Evolutionary conservation across 2,113 vertebrate genomes (phyloP).

Genomic region (Ptilonorhynchus violaceus): DNA sequence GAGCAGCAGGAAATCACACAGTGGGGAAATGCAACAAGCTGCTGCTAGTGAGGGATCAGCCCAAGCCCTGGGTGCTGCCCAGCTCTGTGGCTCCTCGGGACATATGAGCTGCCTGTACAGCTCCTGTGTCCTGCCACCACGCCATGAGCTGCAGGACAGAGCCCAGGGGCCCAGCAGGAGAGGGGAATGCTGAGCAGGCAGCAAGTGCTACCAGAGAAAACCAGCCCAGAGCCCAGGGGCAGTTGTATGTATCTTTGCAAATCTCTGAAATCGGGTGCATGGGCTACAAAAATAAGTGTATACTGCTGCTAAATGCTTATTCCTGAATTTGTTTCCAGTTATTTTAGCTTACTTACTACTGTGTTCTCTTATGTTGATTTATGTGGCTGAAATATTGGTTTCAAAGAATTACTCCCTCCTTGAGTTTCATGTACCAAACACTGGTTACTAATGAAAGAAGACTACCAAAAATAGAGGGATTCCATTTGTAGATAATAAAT

Average conservation of each 20-base stretch:
- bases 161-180: accelerated
- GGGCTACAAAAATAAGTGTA: neutral
- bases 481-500: neutral
- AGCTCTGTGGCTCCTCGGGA: neutral
- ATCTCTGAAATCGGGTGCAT: neutral
- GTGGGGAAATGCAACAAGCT: neutral
- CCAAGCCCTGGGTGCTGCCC: neutral
- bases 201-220: neutral
- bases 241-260: neutral
- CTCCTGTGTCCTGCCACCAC: neutral
- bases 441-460: neutral
- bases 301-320: neutral
- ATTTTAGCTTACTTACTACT: neutral
- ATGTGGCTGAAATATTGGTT: neutral
- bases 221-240: neutral
- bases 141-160: neutral
- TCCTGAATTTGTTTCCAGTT: neutral
- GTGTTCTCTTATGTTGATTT: neutral
- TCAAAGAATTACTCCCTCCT: neutral
- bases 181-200: neutral
- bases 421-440: neutral
- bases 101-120: accelerated
- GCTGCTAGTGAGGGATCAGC: neutral
- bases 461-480: neutral
- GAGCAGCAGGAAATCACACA: neutral